Base-by-base conservation (phyloP, 2,113 vertebrate species). In the Neofelis nebulosa region DNA sequence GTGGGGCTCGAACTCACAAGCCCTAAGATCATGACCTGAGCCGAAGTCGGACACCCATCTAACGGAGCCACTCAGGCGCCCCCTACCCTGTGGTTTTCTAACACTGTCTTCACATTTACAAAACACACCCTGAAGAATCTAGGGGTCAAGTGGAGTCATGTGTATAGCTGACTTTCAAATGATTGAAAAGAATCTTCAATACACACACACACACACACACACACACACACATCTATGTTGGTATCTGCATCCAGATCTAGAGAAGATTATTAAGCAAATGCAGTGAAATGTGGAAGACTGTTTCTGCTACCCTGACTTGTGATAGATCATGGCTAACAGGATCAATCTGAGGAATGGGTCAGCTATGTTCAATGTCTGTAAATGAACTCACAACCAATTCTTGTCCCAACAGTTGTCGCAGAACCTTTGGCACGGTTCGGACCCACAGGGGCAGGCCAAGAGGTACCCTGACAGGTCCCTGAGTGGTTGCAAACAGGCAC, bases 181-280 rank as follows among this genome's bases (percentile, higher is more conserved):
- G 31, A 38, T 52, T 74, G 2, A 18, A 33, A 91, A 66, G 69
- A 48, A 29, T 41, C 11, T 23, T 38, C 55, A 25, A 41, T 31
- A 5, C 5, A 7, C 0, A 48, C 4, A 33, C 4, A 50, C 25
- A 18, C 48, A 5, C 14, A 11, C 0, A 38, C 5, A 33, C 27
- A 15, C 8, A 1, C 4, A 61, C 25, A 23, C 48, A 19, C 1
- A 0, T 36, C 41, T 73, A 7, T 50, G 50, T 13, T 71, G 65
- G 36, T 18, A 16, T 21, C n/a, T 50, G 41, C 52, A 7, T 13
- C 81, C 8, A 1, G 29, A 21, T 36, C 55, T 27, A 57, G 81
- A 25, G 7, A 61, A 45, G 5, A 78, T 8, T 50, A 23, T 10
- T 1, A 18, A 55, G 52, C 45, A 29, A 21, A 50, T 1, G 38